Conservation (phyloP, 2,797 vertebrate genomes). For the Spondyliosoma cantharus region DNA sequence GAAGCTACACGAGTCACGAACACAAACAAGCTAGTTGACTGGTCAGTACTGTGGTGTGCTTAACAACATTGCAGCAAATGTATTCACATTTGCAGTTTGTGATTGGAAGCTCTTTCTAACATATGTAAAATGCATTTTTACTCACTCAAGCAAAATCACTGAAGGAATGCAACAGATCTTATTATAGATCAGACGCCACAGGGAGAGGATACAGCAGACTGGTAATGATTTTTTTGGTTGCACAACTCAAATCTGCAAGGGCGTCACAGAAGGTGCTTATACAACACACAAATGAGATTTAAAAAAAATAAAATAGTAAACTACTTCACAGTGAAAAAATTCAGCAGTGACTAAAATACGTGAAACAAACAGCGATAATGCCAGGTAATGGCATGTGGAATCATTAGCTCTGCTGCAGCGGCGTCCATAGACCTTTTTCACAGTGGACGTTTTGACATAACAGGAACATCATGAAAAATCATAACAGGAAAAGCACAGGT, state of each 20-base stretch:
- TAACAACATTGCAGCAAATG: neutral
- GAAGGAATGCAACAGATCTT: neutral
- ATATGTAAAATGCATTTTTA: neutral
- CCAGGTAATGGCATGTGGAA: conserved; percentile 9
- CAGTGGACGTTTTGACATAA: conserved; percentile 58
- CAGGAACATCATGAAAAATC: conserved; percentile 66
- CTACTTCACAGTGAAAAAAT: conserved; percentile 1
- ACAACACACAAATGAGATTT: neutral
- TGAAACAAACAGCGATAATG: conserved; percentile 28
- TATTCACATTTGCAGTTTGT: neutral
- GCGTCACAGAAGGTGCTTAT: neutral
- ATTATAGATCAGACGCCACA: neutral
- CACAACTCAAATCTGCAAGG: neutral
- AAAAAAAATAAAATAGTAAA: neutral
- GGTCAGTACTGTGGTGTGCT: neutral
- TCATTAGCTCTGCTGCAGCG: conserved; percentile 31
- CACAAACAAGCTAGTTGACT: neutral
- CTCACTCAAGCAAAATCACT: neutral
- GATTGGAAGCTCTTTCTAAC: neutral
- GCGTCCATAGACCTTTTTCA: conserved; percentile 32
- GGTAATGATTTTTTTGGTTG: neutral
- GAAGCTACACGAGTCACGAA: neutral
- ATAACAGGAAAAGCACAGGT: conserved; percentile 51
- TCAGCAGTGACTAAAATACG: conserved; percentile 24
- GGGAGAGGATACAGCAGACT: neutral